Base-by-base conservation (phyloP, 2,888 invertebrate genomes). In the Diaprepes abbreviatus region DNA sequence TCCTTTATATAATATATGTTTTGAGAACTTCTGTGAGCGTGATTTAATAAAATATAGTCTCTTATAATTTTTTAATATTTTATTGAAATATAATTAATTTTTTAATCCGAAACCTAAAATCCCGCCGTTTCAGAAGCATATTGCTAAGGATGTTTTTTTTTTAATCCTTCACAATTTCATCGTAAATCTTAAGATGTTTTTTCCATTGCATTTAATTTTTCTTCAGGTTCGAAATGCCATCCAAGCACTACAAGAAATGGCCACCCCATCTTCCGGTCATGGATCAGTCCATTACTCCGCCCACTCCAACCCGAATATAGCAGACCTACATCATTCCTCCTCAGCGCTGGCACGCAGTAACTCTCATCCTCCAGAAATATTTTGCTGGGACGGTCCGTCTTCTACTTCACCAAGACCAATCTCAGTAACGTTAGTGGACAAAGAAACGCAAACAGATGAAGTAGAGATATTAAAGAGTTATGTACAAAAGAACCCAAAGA, bases 341-440 rank as follows among this genome's bases (percentile, higher is more conserved):
- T 88, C 87, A 71, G 84, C 89, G 71, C 86, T 94, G 58, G 92
- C 92, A 1, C 87, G 94, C 67, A 91, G 93, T 80, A 92, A 92
- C 65, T 94, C 94, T 1, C 94, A 94, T 84, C 94, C 94, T 0
- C 93, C 94, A 0, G 94, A 94, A 78, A 93, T 93, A 73, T 92
- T 94, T 83, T 91, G 91, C 77, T 92, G 93, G 88, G 92, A 92
- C 77, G 87, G 87, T 9, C 75, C 73, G 14, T 59, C 85, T 84
- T 86, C 78, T 83, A 86, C 82, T 84, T 48, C 24, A 10, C 48
- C 48, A 0, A 10, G 48, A 6, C 19, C 31, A n/a, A 19, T 24
- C 52, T 21, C 84, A 86, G 4, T 40, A 14, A 59, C 71, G 80
- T 62, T 77, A 28, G 74, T 69, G 17, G 85, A 86, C 50, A 79